Evolutionary conservation across 2,113 vertebrate genomes (phyloP), one percentile per base, ranked within the genome.

Genomic region (Puntigrus tetrazona): DNA sequence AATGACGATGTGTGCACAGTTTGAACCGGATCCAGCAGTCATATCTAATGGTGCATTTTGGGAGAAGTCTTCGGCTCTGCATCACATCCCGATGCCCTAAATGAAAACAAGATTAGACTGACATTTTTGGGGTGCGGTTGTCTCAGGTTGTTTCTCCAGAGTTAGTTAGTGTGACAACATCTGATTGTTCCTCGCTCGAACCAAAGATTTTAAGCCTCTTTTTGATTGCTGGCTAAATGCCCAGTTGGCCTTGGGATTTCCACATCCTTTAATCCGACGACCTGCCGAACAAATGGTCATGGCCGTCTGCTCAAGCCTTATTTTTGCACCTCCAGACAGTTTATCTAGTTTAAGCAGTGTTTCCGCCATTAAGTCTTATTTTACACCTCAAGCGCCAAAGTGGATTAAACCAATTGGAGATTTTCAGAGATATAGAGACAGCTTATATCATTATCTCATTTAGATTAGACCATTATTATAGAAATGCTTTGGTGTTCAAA

Each of bases 191-290:
- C 50, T 81, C 27, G 18, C 75, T 43, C 38, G 18, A 20, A 45
- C 5, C 47, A 45, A 74, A 92, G 91, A 92, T 88, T 90, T 88
- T 91, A 94, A 93, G 90, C 87, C 90, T 88, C 78, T 89, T 89
- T 75, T 76, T 31, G 87, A 90, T 88, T 88, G 80, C 85, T 78
- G 83, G 88, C 85, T 80, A 92, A 91, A 90, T 90, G 91, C 85
- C 92, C 73, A 93, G 84, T 89, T 93, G 92, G 92, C 92, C 88
- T 36, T 84, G 82, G 70, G 83, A 89, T 91, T 93, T 92, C 91
- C 89, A 87, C 89, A 87, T 83, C 83, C 88, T 92, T 92, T 93
- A 90, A 86, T 88, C 87, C 52, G 22, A n/a, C 29, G 47, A 77
- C 78, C 77, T 77, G 55, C 82, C 45, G 29, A 85, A 55, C 27